Evolutionary conservation across 2,113 vertebrate species (phyloP).

Genomic region (Cyprinodon tularosa): DNA sequence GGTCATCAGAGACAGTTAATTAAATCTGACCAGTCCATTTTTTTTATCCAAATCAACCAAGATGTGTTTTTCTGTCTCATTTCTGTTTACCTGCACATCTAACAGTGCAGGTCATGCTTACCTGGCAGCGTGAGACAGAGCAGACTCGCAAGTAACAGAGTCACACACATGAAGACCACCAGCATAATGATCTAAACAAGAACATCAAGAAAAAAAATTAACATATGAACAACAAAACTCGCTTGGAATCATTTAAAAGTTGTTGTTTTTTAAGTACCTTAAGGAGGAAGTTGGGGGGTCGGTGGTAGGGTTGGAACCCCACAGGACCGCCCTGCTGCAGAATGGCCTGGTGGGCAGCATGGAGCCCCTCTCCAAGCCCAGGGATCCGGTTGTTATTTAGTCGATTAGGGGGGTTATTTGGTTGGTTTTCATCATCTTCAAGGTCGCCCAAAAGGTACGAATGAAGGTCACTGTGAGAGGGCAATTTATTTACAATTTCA

Average conservation of each 20-base stretch:
- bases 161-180: constrained; percentile 94
- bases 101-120: constrained; percentile 52
- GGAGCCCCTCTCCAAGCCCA: constrained; percentile 91
- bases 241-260: neutral
- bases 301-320: constrained; percentile 94
- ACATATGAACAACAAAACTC: neutral
- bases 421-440: constrained; percentile 91
- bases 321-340: constrained; percentile 93
- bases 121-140: constrained; percentile 96
- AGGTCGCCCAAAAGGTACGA: constrained; percentile 95
- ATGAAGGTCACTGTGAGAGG: constrained; percentile 88
- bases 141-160: constrained; percentile 91
- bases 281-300: constrained; percentile 89
- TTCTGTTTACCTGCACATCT: no score
- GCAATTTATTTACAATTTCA: neutral
- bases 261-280: constrained; percentile 78
- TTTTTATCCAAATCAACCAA: no score
- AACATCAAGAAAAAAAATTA: constrained; percentile 8
- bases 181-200: constrained; percentile 88
- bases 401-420: constrained; percentile 69
- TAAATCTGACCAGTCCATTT: no score
- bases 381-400: constrained; percentile 90
- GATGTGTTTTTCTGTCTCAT: no score
- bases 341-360: constrained; percentile 96
- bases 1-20: no score